These are phyloP conservation scores for Ceratotherium simum DNA, from an alignment of 2,113 vertebrate genomes.

Conservation along the genomic window DNA sequence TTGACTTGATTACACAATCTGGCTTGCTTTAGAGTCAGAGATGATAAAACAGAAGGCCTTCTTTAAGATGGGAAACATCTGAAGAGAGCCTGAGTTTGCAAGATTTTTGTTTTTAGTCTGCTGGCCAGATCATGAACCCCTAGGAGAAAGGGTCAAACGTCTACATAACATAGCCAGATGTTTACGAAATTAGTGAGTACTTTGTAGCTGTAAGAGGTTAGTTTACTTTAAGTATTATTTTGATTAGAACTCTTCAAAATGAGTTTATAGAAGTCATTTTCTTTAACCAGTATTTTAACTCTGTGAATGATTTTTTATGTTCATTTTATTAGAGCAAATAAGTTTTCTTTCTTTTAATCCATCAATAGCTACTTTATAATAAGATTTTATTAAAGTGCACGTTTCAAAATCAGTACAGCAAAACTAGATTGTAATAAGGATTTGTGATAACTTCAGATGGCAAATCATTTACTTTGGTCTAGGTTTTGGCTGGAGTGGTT, in stretches of 20 bases:
- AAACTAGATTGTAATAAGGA: neutral
- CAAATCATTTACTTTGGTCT: neutral
- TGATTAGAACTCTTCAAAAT: neutral
- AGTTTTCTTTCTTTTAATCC: neutral
- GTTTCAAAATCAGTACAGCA: neutral
- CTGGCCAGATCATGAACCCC: neutral
- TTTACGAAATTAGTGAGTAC: neutral
- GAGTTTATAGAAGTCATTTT: neutral
- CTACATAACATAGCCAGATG: neutral
- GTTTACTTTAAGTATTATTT: neutral
- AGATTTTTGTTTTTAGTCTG: neutral
- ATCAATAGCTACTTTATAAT: neutral
- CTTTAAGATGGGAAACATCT: neutral
- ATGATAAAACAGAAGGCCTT: neutral
- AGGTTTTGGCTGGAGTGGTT: neutral
- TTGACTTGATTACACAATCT: neutral
- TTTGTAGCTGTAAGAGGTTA: neutral
- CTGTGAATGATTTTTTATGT: neutral
- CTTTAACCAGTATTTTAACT: neutral
- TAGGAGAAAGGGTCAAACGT: neutral
- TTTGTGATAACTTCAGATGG: neutral
- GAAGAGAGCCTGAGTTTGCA: neutral
- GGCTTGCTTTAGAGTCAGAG: conserved; percentile 16
- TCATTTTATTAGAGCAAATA: neutral
- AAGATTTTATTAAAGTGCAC: neutral